Evolutionary conservation across 1,140 invertebrate genomes (phyloP).

Genomic region (Saccostrea glomerata): DNA sequence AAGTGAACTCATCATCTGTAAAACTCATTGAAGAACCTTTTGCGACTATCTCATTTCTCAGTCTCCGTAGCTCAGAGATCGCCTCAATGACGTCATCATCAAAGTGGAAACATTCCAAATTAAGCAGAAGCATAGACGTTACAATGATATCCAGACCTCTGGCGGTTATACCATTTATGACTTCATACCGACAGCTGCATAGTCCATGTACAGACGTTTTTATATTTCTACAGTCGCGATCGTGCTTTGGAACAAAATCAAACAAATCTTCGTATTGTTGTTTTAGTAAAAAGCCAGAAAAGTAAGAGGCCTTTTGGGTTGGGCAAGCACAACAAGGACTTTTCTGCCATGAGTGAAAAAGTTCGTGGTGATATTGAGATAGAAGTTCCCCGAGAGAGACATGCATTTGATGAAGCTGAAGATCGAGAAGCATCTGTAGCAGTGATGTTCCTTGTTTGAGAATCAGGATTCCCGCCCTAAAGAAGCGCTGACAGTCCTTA

Average conservation of each 20-base stretch:
- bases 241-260: too few species aligned
- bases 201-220: background rate
- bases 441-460: conserved; percentile 16
- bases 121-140: background rate
- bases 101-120: conserved; percentile 3
- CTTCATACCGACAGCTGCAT: background rate
- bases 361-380: background rate
- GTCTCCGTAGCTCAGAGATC: background rate
- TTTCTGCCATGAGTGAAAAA: conserved; percentile 30
- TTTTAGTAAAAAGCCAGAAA: conserved; percentile 10
- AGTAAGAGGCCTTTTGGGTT: background rate
- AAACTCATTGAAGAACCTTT: background rate
- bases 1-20: background rate
- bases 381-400: conserved; percentile 9
- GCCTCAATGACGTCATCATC: background rate
- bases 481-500: conserved; percentile 26
- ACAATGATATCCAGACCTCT: conserved; percentile 30
- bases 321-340: conserved; percentile 22
- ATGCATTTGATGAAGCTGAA: background rate
- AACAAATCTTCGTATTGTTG: conserved; percentile 13
- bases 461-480: background rate
- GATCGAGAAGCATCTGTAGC: background rate
- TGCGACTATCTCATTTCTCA: conserved; percentile 2
- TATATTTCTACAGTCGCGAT: background rate
- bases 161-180: background rate